Percentiles rank a stretch among this genome's conserved stretches.
Evolutionary conservation across 1,140 invertebrate genomes (phyloP).

Genomic region (Watersipora subatra): DNA sequence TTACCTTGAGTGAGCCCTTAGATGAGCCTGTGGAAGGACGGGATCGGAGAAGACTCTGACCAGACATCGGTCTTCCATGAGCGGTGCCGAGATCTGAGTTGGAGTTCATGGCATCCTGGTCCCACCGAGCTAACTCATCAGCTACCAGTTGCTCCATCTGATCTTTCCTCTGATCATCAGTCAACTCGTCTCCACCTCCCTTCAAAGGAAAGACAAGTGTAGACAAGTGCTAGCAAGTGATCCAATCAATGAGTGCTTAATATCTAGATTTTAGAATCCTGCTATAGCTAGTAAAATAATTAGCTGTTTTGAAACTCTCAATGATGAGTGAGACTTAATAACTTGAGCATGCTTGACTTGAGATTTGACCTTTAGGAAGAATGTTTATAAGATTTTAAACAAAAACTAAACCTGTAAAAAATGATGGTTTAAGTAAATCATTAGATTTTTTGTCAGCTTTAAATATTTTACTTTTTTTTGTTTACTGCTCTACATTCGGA

Average conservation of each 20-base stretch:
- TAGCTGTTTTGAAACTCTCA: no score
- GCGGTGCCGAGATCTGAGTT: not conserved
- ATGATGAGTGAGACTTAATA: not conserved
- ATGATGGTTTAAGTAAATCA: no score
- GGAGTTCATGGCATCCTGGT: conserved; percentile 10
- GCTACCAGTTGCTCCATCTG: conserved; percentile 38
- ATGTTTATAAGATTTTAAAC: no score
- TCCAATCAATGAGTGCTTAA: not conserved
- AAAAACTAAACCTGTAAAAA: no score
- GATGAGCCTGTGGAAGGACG: no score
- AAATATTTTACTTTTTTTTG: no score
- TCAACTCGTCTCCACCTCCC: conserved; percentile 9
- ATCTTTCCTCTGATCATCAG: conserved; percentile 37
- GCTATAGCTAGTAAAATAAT: not conserved
- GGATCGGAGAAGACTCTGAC: not conserved
- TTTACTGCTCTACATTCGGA: no score
- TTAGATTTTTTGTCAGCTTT: no score
- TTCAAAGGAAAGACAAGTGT: not conserved
- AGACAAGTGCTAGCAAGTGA: not conserved
- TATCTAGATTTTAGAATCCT: not conserved
- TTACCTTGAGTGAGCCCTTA: no score
- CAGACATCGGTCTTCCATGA: not conserved
- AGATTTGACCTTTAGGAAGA: not conserved
- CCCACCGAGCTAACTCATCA: conserved; percentile 39
- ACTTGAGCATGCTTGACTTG: not conserved